Evolutionary conservation across 2,888 invertebrate genomes (phyloP).

Genomic region (Keiferia lycopersicella): DNA sequence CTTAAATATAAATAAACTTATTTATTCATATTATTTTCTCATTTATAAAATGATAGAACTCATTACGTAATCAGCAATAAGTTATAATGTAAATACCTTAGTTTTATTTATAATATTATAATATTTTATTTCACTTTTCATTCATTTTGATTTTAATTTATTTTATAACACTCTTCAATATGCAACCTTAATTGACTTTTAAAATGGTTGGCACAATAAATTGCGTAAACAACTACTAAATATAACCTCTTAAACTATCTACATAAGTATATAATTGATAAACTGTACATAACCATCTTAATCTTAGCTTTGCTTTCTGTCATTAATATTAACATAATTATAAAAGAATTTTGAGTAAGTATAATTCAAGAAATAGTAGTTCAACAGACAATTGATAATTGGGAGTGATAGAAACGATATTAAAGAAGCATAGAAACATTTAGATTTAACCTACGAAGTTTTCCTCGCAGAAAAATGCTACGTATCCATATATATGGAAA

Average conservation of each 20-base stretch:
- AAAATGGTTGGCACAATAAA: conserved; percentile 26
- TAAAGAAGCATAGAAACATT: too few relatives aligned
- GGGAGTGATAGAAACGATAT: too few relatives aligned
- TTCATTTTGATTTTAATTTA: neutral
- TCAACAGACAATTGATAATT: too few relatives aligned
- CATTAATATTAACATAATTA: neutral
- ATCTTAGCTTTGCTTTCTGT: neutral
- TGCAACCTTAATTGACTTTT: conserved; percentile 25
- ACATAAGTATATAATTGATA: neutral
- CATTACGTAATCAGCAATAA: too few relatives aligned
- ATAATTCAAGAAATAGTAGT: too few relatives aligned
- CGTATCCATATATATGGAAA: too few relatives aligned
- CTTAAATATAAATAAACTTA: neutral
- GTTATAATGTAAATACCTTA: too few relatives aligned
- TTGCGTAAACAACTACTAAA: neutral
- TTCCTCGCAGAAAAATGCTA: too few relatives aligned
- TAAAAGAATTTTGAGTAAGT: too few relatives aligned
- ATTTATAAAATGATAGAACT: too few relatives aligned
- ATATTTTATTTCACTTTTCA: neutral
- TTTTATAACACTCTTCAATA: conserved; percentile 1
- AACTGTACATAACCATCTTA: conserved; percentile 5
- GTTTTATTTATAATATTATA: neutral
- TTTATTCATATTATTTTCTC: too few relatives aligned
- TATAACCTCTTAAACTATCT: neutral
- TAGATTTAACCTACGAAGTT: too few relatives aligned